phyloP scores from a whole-genome alignment of 2,113 vertebrate species.

The Aspiorhynchus laticeps region DNA sequence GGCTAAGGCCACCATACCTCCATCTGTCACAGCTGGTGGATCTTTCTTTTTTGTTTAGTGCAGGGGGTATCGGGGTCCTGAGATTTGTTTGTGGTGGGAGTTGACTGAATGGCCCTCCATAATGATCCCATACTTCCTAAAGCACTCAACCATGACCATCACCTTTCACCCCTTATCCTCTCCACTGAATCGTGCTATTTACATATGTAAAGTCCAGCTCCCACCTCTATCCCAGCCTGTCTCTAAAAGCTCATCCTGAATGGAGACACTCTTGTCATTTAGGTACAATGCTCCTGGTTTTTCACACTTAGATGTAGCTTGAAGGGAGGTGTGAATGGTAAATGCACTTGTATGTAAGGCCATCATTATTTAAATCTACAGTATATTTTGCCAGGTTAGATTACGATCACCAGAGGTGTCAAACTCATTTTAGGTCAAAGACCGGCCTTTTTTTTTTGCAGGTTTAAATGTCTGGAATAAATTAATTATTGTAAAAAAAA shows the following conservation, averaged over 20 bases:
- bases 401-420: background rate
- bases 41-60: slow-evolving; percentile 60
- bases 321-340: slow-evolving; percentile 52
- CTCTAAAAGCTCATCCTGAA: slow-evolving; percentile 42
- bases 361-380: slow-evolving; percentile 37
- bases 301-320: slow-evolving; percentile 53
- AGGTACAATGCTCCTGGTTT: slow-evolving; percentile 54
- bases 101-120: slow-evolving; percentile 67
- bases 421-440: slow-evolving; percentile 6
- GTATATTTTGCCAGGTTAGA: background rate
- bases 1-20: slow-evolving; percentile 34
- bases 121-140: slow-evolving; percentile 81
- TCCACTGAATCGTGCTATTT: slow-evolving; percentile 67
- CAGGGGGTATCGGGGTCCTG: slow-evolving; percentile 57
- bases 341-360: slow-evolving; percentile 12
- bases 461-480: background rate
- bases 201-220: slow-evolving; percentile 73
- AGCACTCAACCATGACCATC: slow-evolving; percentile 80
- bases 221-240: slow-evolving; percentile 21
- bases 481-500: too few species aligned
- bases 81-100: slow-evolving; percentile 76
- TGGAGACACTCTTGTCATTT: slow-evolving; percentile 46
- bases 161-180: slow-evolving; percentile 73
- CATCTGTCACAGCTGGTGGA: slow-evolving; percentile 63
- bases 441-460: background rate